phyloP scores from a whole-genome alignment of 2,888 invertebrate species.

The Oxyteleia sp. region DNA sequence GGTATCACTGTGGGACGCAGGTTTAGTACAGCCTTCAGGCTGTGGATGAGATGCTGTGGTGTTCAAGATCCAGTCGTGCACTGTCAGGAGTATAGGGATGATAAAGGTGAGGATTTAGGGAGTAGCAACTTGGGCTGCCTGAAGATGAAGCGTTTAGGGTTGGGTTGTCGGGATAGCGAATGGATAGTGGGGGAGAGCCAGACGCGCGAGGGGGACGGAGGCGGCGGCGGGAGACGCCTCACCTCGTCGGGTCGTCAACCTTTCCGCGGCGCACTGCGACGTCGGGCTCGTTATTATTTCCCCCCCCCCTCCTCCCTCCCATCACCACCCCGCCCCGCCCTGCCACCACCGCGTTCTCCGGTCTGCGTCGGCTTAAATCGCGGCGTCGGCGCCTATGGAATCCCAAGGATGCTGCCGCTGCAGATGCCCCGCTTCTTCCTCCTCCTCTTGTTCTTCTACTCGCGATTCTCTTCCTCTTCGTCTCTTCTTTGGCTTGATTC shows the following conservation, averaged over 20 bases:
- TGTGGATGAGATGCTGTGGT: too few species aligned
- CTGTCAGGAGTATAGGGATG: too few species aligned
- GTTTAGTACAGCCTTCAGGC: too few species aligned
- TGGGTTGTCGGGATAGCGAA: too few species aligned
- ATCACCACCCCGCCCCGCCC: background rate
- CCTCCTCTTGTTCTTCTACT: background rate
- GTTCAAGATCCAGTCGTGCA: too few species aligned
- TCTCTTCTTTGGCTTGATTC: background rate
- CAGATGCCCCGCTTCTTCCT: slow-evolving; percentile 1
- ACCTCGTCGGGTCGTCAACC: slow-evolving; percentile 86
- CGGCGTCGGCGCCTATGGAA: slow-evolving; percentile 69
- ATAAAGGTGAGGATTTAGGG: too few species aligned
- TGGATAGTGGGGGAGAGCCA: too few species aligned
- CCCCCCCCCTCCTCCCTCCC: slow-evolving; percentile 67
- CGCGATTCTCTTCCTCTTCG: slow-evolving; percentile 7
- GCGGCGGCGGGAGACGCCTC: slow-evolving; percentile 53
- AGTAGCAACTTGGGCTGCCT: too few species aligned
- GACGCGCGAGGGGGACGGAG: slow-evolving; percentile 18
- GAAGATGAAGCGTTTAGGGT: too few species aligned
- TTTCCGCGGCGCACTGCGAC: slow-evolving; percentile 86
- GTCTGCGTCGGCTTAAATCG: slow-evolving; percentile 70
- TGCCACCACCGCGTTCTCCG: slow-evolving; percentile 3
- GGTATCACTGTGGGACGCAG: too few species aligned
- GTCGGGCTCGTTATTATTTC: slow-evolving; percentile 83
- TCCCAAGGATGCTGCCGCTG: slow-evolving; percentile 60